phyloP scores from a whole-genome alignment of 2,797 vertebrate species.

The Vipera ursinii region DNA sequence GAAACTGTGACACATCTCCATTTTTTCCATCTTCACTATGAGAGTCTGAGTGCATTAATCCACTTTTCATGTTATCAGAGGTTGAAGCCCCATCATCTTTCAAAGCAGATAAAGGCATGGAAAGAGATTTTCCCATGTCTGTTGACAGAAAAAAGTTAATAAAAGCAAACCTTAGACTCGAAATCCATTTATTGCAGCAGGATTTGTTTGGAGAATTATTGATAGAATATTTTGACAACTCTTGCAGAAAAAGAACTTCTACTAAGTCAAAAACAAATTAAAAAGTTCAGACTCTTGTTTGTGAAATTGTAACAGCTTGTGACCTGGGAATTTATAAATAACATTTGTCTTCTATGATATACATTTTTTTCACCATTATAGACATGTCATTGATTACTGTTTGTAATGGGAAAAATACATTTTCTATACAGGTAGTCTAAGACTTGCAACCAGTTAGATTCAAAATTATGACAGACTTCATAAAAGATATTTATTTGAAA shows the following conservation, averaged over 20 bases:
- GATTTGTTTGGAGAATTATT: neutral
- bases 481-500: neutral
- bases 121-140: conserved; percentile 91
- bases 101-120: conserved; percentile 76
- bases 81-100: conserved; percentile 77
- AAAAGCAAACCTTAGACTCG: conserved; percentile 25
- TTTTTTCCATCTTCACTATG: conserved; percentile 77
- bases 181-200: neutral
- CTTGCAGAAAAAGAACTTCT: neutral
- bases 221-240: neutral
- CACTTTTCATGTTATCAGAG: conserved; percentile 72
- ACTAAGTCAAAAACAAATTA: neutral
- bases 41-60: conserved; percentile 67
- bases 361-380: neutral
- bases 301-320: neutral
- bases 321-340: neutral
- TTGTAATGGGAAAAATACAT: neutral
- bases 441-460: neutral
- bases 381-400: neutral
- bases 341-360: neutral
- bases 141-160: conserved; percentile 28
- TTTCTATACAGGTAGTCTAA: neutral
- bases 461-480: neutral
- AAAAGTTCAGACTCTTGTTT: neutral
- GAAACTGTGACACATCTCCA: conserved; percentile 92